Conservation (phyloP, 1,140 invertebrate species). For the Trichoplusia ni region DNA sequence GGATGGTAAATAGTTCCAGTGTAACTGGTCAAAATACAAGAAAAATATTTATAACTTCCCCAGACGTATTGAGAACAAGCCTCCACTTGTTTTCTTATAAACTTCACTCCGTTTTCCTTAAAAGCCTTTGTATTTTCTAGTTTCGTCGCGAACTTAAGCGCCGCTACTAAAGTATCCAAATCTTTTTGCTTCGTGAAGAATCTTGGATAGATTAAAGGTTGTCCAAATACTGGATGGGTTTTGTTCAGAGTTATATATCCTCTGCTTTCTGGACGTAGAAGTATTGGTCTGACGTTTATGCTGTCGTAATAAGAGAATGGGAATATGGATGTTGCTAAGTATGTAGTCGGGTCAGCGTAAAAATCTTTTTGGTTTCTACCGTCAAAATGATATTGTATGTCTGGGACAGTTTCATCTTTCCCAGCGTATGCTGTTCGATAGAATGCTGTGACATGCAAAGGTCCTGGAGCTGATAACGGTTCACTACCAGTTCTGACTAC, state of each 20-base stretch:
- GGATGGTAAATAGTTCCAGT: constrained; percentile 89
- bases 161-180: constrained; percentile 83
- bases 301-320: constrained; percentile 76
- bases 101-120: constrained; percentile 78
- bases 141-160: constrained; percentile 79
- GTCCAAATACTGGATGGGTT: constrained; percentile 85
- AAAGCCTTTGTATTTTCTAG: constrained; percentile 82
- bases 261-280: constrained; percentile 85
- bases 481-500: constrained; percentile 57
- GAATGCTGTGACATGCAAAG: constrained; percentile 78
- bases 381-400: constrained; percentile 83
- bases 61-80: constrained; percentile 83
- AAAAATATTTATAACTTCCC: constrained; percentile 86
- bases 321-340: constrained; percentile 54
- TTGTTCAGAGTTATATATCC: constrained; percentile 85
- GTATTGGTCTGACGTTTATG: constrained; percentile 80
- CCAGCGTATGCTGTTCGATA: constrained; percentile 75
- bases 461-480: constrained; percentile 75
- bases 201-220: constrained; percentile 90
- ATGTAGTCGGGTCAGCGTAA: constrained; percentile 48
- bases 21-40: constrained; percentile 85
- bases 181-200: constrained; percentile 86
- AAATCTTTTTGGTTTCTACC: constrained; percentile 48
- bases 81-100: constrained; percentile 82
- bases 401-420: constrained; percentile 77